Base-by-base conservation (phyloP, 2,888 invertebrate genomes). In the Thelaira solivaga region DNA sequence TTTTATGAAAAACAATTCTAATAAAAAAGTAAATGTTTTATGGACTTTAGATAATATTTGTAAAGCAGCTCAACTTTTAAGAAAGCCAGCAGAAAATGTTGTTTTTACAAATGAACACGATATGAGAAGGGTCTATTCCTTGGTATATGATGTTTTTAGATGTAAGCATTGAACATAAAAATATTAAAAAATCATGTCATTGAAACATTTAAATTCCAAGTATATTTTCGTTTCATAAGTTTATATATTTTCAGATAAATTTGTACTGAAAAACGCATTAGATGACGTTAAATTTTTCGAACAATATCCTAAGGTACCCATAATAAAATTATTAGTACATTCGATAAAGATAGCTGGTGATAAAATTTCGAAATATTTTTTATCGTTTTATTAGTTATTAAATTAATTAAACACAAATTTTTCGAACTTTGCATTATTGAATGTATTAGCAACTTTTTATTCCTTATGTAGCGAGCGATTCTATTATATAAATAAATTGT, bases 211-310 rank as follows among this genome's bases (percentile, higher is more conserved):
- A 90, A 90, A 68, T 89, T 90, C 1, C 85, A 91, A n/a, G 89
- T 91, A 49, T 91, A 91, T 84, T 91, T 91, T 82, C 90, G 91
- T 22, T 88, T 91, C 57, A 86, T 91, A 83, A 91, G 91, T 91
- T 85, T 90, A 90, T 86, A 82, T 45, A 10, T 34, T 80, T 83
- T 29, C 83, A 91, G 91, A 90, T 83, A 90, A 90, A 81, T 85
- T 88, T 34, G 88, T 91, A 31, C 82, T 91, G 43, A 86, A 86
- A 61, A 89, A 89, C 55, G 89, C 90, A 0, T 83, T 91, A 13
- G 86, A 85, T 7, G 89, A 90, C 75, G 85, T 88, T 6, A 83
- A 85, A 24, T 91, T 91, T 81, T 90, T 89, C 86, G 81, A 81
- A 0, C 81, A 84, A 1, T 85, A 88, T 81, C 84, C 83, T 1